Base-by-base conservation (phyloP, 2,888 invertebrate species). In the Amphipyra tragopoginis region DNA sequence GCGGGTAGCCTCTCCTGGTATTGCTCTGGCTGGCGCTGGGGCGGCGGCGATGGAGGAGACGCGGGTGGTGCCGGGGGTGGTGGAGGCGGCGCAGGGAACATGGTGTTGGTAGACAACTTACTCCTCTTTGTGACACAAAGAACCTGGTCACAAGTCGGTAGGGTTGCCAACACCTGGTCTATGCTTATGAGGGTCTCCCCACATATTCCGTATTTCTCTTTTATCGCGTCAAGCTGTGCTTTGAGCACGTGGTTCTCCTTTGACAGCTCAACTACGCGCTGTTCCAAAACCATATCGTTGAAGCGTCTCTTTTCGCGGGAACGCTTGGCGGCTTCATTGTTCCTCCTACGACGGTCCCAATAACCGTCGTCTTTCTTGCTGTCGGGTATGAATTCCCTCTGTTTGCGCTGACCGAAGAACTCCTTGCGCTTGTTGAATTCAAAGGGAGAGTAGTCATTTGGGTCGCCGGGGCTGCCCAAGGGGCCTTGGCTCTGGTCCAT, bases 311-410 rank as follows among this genome's bases (percentile, higher is more conserved):
- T 99, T 90, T 99, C 99, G n/a, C 99, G 96, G 6, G 99, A 99
- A 45, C 99, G 95, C 88, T 99, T 98, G 60, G 99, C 99, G 0
- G 99, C 99, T 90, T 99, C 99, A 91, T 99, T 99, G 93, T 99
- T 99, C 64, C 99, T 96, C 70, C 99, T 96, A 60, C 99, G 96
- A 60, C 99, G 96, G 90, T 99, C 99, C 99, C 99, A 99, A 92
- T 99, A 99, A 85, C 98, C 98, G 83, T 99, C 98, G 86, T 99
- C 99, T 89, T 99, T 99, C 90, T 98, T 98, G 92, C 96, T 98
- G 88, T 99, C 99, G 0, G 99, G 99, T 71, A 99, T 99, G 91
- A 99, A 99, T 90, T 99, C 99, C 11, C 99, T 96, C 86, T 99
- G 99, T 87, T 99, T 99, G 82, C 99, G 96, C 84, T 98, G 97